phyloP scores from a whole-genome alignment of 2,113 vertebrate genomes.

The Stegostoma tigrinum region DNA sequence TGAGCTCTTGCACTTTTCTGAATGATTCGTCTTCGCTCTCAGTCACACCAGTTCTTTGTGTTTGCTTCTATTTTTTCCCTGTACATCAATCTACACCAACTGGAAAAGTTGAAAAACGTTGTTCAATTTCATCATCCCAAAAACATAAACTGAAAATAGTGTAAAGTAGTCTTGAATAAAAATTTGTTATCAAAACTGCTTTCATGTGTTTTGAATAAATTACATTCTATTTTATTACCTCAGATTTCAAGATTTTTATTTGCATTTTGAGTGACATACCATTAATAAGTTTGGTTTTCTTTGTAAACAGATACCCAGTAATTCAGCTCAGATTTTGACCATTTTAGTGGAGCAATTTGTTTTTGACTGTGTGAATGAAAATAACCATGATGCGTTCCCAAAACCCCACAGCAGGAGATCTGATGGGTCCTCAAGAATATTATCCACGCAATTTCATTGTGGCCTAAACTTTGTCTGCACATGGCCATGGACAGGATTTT shows the following conservation, averaged over 20 bases:
- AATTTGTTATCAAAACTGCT: not conserved
- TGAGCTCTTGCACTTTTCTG: not conserved
- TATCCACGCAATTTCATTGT: not conserved
- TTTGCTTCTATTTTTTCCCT: not conserved
- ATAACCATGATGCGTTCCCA: not conserved
- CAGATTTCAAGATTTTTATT: not conserved
- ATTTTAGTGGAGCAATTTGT: not conserved
- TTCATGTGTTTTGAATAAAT: not conserved
- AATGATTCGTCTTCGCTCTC: not conserved
- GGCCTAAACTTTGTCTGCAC: not conserved
- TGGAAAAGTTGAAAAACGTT: not conserved
- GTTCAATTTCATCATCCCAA: not conserved
- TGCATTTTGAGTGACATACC: not conserved
- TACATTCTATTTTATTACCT: not conserved
- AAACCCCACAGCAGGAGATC: not conserved
- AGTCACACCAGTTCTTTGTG: not conserved
- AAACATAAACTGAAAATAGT: not conserved
- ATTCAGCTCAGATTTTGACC: not conserved
- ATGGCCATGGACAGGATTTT: not conserved
- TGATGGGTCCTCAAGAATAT: not conserved
- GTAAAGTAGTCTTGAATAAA: not conserved
- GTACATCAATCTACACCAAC: not conserved
- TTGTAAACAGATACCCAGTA: not conserved
- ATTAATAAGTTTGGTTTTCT: not conserved
- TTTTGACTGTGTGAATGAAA: not conserved